Evolutionary conservation across 1,140 invertebrate species (phyloP), one percentile per base, ranked within the genome.

Genomic region (Mizuhopecten yessoensis): DNA sequence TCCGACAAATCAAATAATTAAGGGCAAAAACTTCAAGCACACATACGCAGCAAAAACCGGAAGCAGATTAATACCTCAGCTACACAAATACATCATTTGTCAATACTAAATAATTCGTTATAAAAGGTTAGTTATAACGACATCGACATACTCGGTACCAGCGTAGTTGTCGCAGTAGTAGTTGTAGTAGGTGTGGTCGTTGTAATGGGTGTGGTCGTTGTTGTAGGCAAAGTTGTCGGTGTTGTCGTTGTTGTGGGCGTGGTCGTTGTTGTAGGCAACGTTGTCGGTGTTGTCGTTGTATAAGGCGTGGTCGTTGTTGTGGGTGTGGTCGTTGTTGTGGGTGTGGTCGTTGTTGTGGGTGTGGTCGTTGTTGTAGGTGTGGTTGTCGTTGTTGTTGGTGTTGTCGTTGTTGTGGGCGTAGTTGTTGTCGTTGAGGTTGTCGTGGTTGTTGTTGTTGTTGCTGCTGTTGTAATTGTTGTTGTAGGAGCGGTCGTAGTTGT

Each of bases 131-230:
- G 0, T 36, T 29, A 89, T 5, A 75, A 11, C 29, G 49, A 33
- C 13, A 34, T 36, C 34, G 49, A 89, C 88, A 23, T 86, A 29
- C 57, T 86, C 36, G 49, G 88, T 33, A 86, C 88, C 17, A 86
- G 5, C 29, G 88, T 89, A 34, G 88, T 89, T 0, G 88, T 89
- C n/a, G 49, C 86, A n/a, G 57, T 23, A 23, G 57, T 75, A 3
- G 57, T 75, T 33, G 57, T 75, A 3, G 57, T 75, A 1, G 57
- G 23, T 29, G 57, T 36, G 2, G 49, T 89, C 3, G 36, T 34
- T 0, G 33, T 89, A 33, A n/a, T n/a, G 3, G 57, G n/a, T 3
- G 57, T n/a, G 0, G 57, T 75, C 5, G 57, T 75, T 5, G 57
- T n/a, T 1, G 57, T 75, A 1, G 57, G n/a, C 1, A n/a, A 5